Percentiles rank a stretch among this genome's conserved stretches.
phyloP scores from a whole-genome alignment of 2,797 vertebrate species.

The Heteromormyrus szaboi region DNA sequence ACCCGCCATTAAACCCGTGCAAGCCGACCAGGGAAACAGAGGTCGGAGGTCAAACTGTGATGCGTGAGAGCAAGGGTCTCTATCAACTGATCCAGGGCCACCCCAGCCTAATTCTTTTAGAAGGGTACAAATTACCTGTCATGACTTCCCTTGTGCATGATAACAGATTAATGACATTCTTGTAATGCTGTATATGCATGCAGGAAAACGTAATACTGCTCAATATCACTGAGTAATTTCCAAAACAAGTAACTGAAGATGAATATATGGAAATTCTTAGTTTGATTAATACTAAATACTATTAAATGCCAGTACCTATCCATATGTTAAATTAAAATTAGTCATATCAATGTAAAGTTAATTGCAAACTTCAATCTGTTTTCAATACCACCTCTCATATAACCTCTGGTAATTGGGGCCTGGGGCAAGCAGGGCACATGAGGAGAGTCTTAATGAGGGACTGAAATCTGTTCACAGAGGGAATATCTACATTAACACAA shows the following conservation, averaged over 20 bases:
- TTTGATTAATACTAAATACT: not conserved
- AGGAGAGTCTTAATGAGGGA: not conserved
- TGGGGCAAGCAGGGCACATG: not conserved
- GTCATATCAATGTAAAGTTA: not conserved
- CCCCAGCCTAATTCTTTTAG: not conserved
- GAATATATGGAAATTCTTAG: not conserved
- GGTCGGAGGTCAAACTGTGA: not conserved
- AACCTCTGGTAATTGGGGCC: not conserved
- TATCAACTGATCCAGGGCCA: not conserved
- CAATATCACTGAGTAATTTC: not conserved
- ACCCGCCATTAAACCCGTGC: not conserved
- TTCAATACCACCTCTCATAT: not conserved
- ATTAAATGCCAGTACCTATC: not conserved
- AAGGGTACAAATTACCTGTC: not conserved
- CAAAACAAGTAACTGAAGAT: not conserved
- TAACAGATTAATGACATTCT: not conserved
- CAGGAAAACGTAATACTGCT: not conserved
- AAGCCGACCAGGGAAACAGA: not conserved
- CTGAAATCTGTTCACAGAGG: not conserved
- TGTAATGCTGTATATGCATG: not conserved
- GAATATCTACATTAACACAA: conserved; percentile 1
- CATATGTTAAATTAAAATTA: not conserved
- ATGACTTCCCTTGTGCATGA: not conserved
- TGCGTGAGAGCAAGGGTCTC: not conserved
- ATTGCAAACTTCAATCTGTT: not conserved